Percentiles rank a stretch among this genome's conserved stretches.
Evolutionary conservation across 2,888 invertebrate species (phyloP).

Genomic region (Aphodius sticticus): DNA sequence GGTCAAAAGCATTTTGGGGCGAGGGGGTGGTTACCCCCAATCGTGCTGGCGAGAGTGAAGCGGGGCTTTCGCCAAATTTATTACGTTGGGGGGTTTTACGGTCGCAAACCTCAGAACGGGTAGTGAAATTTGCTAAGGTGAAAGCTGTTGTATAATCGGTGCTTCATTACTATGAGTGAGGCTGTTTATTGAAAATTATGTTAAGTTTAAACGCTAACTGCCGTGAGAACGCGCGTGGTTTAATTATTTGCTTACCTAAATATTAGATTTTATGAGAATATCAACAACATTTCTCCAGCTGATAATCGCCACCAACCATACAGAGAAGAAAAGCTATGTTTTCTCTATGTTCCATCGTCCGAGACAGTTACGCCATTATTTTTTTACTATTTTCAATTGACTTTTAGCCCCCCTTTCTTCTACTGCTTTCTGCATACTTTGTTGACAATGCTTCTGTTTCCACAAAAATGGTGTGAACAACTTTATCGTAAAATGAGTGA

Average conservation of each 20-base stretch:
- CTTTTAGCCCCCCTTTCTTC: no score
- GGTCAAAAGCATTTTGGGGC: not conserved
- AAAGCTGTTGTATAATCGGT: constrained; percentile 11
- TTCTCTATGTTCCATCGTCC: no score
- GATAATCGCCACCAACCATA: no score
- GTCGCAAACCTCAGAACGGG: not conserved
- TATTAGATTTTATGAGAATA: no score
- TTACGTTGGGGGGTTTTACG: not conserved
- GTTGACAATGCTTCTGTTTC: no score
- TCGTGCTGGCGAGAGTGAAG: not conserved
- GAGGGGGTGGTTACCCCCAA: not conserved
- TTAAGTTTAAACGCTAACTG: constrained; percentile 20
- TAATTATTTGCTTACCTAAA: not conserved
- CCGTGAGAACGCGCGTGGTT: not conserved
- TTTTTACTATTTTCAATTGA: no score
- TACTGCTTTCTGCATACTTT: no score
- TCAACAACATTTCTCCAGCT: no score
- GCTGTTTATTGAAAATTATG: constrained; percentile 19
- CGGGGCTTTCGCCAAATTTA: constrained; percentile 19
- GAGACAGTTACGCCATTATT: no score
- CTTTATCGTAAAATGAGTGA: no score
- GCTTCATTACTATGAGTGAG: constrained; percentile 19
- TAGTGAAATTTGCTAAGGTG: constrained; percentile 21
- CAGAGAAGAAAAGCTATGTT: no score
- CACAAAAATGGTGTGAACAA: no score